Evolutionary conservation across 2,113 vertebrate genomes (phyloP), one percentile per base, ranked within the genome.

Genomic region (Cairina moschata): DNA sequence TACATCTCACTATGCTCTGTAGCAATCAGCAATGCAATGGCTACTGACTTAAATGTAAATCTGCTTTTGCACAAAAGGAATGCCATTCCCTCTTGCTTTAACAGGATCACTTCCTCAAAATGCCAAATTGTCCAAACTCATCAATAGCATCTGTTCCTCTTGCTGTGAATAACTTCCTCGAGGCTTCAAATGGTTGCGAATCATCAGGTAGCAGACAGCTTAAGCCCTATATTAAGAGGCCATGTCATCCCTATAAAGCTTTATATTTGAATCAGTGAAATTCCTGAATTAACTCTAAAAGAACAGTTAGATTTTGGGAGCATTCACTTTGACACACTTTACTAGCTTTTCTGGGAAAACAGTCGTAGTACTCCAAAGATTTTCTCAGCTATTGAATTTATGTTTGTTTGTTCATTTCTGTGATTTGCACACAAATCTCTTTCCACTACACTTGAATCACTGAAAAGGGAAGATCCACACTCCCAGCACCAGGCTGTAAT

Each of bases 371-470:
- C 59, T 34, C 69, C 81, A 50, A 96, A 96, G 75, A 62, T 93
- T 91, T 95, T 84, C 77, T 86, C 77, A 85, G 91, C 71, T 91
- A 87, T 75, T 87, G 91, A 93, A 95, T 96, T 95, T 92, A 73
- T 78, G 58, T 91, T 95, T 93, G 74, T 90, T 93, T 95, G 88
- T 48, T 93, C 8, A 4, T 96, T 96, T 93, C 91, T 96, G 89
- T 67, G 92, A 95, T 96, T 96, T 95, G 88, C 88, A 93, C 94
- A 95, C 85, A 95, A 93, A 96, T 95, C 86, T 94, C 85, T 96
- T 92, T 91, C 65, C 68, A 90, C 76, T 83, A 60, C 83, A 78
- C 90, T 85, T 86, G 86, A 94, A 88, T 88, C 56, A 86, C 75
- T 90, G 72, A 93, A 94, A 86, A 95, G 46, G 72, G 79, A 96